Evolutionary conservation across 2,888 invertebrate genomes (phyloP).

Genomic region (Geophilus truncorum): DNA sequence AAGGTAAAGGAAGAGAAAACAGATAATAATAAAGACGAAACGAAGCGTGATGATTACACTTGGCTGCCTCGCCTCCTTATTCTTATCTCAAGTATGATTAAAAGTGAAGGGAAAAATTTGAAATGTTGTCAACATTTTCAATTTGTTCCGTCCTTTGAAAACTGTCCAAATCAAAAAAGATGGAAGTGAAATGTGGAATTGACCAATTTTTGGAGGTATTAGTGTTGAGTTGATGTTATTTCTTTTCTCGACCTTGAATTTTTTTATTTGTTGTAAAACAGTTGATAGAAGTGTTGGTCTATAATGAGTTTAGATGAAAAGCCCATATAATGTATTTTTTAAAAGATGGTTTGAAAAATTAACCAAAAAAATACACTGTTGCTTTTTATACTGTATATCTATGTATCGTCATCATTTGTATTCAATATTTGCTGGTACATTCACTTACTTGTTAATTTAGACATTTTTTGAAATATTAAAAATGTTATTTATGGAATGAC

Average conservation of each 20-base stretch:
- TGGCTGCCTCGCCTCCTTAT: background rate
- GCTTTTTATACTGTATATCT: background rate
- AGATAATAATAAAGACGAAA: background rate
- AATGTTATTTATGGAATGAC: background rate
- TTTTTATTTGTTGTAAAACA: background rate
- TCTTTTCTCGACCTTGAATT: background rate
- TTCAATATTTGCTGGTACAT: background rate
- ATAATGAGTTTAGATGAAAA: background rate
- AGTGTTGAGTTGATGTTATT: background rate
- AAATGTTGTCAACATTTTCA: background rate
- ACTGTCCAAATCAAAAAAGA: background rate
- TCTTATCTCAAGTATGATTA: background rate
- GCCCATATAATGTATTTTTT: background rate
- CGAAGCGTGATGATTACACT: background rate
- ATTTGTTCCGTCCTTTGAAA: conserved; percentile 8
- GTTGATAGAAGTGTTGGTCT: background rate
- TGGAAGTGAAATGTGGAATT: background rate
- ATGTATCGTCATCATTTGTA: background rate
- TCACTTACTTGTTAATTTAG: background rate
- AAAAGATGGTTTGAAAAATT: background rate
- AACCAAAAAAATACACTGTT: background rate
- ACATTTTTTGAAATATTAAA: background rate
- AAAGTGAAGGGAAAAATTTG: background rate
- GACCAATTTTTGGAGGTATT: background rate
- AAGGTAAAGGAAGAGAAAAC: background rate